A percentile compares a stretch with the other conserved stretches of the same genome.
Evolutionary conservation across 2,888 invertebrate genomes (phyloP).

Genomic region (Pocota personata): DNA sequence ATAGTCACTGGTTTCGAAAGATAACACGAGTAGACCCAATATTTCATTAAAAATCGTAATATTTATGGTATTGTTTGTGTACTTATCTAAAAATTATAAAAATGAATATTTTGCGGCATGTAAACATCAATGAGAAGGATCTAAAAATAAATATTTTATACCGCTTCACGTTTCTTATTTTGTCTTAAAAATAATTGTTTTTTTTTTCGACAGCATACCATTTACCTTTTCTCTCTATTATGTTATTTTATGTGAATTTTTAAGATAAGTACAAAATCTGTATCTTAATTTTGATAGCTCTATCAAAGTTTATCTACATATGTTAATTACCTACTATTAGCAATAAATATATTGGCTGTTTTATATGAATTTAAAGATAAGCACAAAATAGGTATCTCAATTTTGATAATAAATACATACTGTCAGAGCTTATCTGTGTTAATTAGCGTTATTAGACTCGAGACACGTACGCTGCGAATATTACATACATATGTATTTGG

Average conservation of each 20-base stretch:
- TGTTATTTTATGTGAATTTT: not conserved
- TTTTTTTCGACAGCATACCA: not conserved
- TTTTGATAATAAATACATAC: not conserved
- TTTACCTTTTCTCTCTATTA: not conserved
- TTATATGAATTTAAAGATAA: not conserved
- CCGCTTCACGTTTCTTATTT: not conserved
- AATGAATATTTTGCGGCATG: not conserved
- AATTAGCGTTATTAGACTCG: slow-evolving; percentile 9
- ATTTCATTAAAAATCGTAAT: no score
- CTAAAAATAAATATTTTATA: not conserved
- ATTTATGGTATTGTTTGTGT: no score
- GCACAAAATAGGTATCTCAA: not conserved
- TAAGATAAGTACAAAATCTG: not conserved
- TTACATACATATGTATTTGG: not conserved
- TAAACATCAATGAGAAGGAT: not conserved
- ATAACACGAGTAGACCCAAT: no score
- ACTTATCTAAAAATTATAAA: no score
- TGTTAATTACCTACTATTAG: not conserved
- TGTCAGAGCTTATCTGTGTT: slow-evolving; percentile 1
- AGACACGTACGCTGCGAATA: not conserved
- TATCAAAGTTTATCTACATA: not conserved
- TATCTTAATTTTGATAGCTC: not conserved
- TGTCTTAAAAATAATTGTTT: not conserved
- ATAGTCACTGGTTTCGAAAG: no score
- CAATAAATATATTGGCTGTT: not conserved